phyloP scores from a whole-genome alignment of 2,797 vertebrate genomes.

The Moxostoma hubbsi region DNA sequence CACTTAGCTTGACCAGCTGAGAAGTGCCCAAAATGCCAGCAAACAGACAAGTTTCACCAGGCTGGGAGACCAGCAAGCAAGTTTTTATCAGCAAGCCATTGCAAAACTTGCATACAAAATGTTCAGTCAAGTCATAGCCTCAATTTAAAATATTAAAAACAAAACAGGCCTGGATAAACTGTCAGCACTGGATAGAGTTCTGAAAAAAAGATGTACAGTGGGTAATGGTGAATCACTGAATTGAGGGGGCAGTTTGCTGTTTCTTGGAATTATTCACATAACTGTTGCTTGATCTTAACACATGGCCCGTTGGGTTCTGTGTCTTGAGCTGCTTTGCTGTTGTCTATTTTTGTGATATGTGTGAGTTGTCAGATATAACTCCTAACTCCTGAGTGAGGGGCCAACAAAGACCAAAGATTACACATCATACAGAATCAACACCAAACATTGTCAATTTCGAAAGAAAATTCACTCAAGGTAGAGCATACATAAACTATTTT shows the following conservation, averaged over 20 bases:
- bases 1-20: no score
- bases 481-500: not conserved
- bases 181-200: no score
- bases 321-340: not conserved
- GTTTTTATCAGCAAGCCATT: not conserved
- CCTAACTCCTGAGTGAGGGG: not conserved
- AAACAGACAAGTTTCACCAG: no score
- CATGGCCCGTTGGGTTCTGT: not conserved
- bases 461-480: not conserved
- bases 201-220: not conserved
- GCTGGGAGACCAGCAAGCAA: no score
- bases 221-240: not conserved
- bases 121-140: not conserved
- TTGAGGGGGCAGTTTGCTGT: not conserved
- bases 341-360: conserved; percentile 1
- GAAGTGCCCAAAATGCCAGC: no score
- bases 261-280: conserved; percentile 5
- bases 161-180: not conserved
- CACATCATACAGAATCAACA: not conserved
- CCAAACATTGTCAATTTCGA: not conserved
- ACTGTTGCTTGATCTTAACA: not conserved
- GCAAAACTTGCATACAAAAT: not conserved
- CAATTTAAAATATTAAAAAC: not conserved
- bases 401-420: conserved; percentile 2
- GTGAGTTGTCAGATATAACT: not conserved